Conservation (phyloP, 2,113 vertebrate species). For the Merops nubicus region DNA sequence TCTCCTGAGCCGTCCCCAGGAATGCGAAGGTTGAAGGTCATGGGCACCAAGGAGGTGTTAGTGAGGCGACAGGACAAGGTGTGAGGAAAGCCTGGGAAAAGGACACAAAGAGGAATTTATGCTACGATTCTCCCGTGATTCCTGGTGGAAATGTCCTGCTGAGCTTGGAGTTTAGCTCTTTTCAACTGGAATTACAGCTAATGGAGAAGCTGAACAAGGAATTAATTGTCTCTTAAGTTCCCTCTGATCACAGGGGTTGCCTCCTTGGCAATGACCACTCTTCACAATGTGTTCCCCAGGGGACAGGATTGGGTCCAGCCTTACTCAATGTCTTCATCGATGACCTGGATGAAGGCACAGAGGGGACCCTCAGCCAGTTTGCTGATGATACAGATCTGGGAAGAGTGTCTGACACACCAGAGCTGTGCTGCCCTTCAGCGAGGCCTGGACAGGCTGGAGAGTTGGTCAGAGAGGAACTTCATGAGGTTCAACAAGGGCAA, state of each 20-base stretch:
- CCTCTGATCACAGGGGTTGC: not conserved
- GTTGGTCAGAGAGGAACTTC: no score
- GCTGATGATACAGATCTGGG: no score
- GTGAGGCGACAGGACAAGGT: constrained; percentile 78
- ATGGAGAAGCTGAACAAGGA: not conserved
- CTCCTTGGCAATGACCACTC: not conserved
- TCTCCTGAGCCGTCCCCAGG: constrained; percentile 78
- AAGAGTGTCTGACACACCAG: no score
- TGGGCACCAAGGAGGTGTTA: constrained; percentile 83
- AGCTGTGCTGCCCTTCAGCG: no score
- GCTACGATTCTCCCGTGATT: not conserved
- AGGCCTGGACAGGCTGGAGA: no score
- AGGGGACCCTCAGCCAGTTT: no score
- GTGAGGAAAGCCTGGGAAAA: constrained; percentile 81
- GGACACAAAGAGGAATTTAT: not conserved
- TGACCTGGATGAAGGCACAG: no score
- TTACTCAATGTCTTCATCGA: no score
- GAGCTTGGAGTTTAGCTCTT: not conserved
- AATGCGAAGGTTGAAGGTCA: constrained; percentile 83
- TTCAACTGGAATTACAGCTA: not conserved
- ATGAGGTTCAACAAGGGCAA: no score
- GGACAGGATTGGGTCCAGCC: no score
- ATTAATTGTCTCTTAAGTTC: not conserved
- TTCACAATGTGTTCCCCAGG: no score
- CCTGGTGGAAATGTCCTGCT: not conserved